Percentiles rank a stretch among this genome's conserved stretches.
Conservation (phyloP, 1,140 invertebrate species). For the Temnothorax longispinosus region DNA sequence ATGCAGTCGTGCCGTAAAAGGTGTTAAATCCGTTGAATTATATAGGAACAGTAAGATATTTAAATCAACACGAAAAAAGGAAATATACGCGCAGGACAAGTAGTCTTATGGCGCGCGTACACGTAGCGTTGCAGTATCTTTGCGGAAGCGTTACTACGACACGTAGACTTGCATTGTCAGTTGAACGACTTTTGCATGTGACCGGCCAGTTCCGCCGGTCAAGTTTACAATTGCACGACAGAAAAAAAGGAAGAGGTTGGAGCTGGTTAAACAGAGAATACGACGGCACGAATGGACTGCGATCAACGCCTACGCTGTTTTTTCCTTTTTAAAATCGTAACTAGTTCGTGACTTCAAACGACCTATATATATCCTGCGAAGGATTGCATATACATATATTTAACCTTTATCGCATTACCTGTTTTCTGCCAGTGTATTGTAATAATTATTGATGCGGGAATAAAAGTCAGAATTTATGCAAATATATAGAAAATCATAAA, state of each 20-base stretch:
- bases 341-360: constrained; percentile 19
- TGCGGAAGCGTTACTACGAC: constrained; percentile 30
- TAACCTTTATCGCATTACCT: constrained; percentile 17
- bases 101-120: constrained; percentile 40
- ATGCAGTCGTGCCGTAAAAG: neutral
- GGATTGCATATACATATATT: neutral
- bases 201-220: constrained; percentile 65
- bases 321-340: constrained; percentile 47
- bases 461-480: neutral
- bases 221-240: constrained; percentile 73
- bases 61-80: constrained; percentile 45
- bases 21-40: constrained; percentile 42
- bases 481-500: neutral
- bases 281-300: constrained; percentile 61
- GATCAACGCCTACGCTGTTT: constrained; percentile 30
- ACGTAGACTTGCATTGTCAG: constrained; percentile 57
- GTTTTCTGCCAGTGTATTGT: neutral
- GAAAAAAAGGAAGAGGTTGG: constrained; percentile 66
- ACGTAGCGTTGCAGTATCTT: constrained; percentile 41
- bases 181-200: constrained; percentile 67
- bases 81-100: constrained; percentile 26
- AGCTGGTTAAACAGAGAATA: constrained; percentile 61
- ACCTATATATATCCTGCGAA: neutral
- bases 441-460: neutral
- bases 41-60: constrained; percentile 35